Percentiles rank a stretch among this genome's conserved stretches.
These are phyloP conservation scores for Maniola jurtina DNA, from an alignment of 1,140 invertebrate species.

Conservation along the genomic window DNA sequence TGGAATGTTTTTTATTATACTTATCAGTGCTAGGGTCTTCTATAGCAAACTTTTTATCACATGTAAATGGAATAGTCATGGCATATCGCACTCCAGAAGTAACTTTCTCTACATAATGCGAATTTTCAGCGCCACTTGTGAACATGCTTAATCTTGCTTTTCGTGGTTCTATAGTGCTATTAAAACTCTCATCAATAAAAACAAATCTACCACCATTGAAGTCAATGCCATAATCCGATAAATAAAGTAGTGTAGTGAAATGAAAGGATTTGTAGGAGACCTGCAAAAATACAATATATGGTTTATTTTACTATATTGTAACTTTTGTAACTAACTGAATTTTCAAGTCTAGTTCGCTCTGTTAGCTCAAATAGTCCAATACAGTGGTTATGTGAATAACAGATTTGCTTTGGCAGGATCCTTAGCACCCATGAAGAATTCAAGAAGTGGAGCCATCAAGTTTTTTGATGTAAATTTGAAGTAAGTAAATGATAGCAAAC, in stretches of 20 bases:
- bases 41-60: conserved; percentile 83
- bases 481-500: too few relatives aligned
- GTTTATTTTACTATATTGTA: neutral
- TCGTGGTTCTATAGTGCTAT: conserved; percentile 87
- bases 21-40: conserved; percentile 78
- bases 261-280: conserved; percentile 91
- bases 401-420: too few relatives aligned
- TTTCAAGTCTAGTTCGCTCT: too few relatives aligned
- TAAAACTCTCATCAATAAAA: conserved; percentile 87
- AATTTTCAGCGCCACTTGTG: conserved; percentile 92
- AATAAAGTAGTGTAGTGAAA: conserved; percentile 90
- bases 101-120: conserved; percentile 90
- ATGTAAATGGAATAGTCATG: conserved; percentile 92
- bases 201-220: conserved; percentile 91
- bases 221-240: conserved; percentile 86
- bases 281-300: conserved; percentile 74
- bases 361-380: too few relatives aligned
- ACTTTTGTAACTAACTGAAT: too few relatives aligned
- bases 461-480: too few relatives aligned
- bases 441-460: too few relatives aligned
- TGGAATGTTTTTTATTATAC: conserved; percentile 43
- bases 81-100: conserved; percentile 86
- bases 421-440: too few relatives aligned
- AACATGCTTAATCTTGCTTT: conserved; percentile 90
- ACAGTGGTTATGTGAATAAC: too few relatives aligned